A percentile compares a stretch with the other conserved stretches of the same genome.
phyloP scores from a whole-genome alignment of 1,140 invertebrate genomes.

The Heterodera schachtii region DNA sequence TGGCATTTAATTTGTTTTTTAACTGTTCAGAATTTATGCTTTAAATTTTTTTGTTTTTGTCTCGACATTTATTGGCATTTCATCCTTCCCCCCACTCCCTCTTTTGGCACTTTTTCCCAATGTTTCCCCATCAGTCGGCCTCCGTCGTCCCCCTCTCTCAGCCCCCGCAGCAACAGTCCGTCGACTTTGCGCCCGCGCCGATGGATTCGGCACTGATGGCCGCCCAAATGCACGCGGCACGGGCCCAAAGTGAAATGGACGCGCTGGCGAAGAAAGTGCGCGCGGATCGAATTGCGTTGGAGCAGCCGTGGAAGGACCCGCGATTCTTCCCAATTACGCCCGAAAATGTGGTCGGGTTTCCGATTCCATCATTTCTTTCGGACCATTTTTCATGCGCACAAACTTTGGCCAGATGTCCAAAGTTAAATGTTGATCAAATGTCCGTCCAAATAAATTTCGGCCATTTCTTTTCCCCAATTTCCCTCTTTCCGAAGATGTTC shows the following conservation, averaged over 20 bases:
- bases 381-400: background rate
- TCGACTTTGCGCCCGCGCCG: background rate
- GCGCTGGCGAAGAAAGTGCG: background rate
- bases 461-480: too few species aligned
- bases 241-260: background rate
- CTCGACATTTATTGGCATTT: too few species aligned
- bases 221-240: background rate
- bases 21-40: too few species aligned
- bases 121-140: slow-evolving; percentile 5
- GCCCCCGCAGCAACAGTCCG: background rate
- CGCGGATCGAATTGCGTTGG: slow-evolving; percentile 25
- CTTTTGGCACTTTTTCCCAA: background rate
- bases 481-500: slow-evolving; percentile 75
- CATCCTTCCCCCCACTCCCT: too few species aligned
- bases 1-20: too few species aligned
- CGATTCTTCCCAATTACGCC: slow-evolving; percentile 30
- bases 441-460: too few species aligned
- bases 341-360: slow-evolving; percentile 33
- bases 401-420: background rate
- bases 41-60: too few species aligned
- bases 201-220: slow-evolving; percentile 1
- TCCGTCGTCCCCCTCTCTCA: background rate
- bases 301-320: slow-evolving; percentile 28
- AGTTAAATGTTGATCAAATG: background rate
- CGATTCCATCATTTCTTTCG: slow-evolving; percentile 70